A percentile compares a stretch with the other conserved stretches of the same genome.
Evolutionary conservation across 1,140 invertebrate species (phyloP).

Genomic region (Drosophila navojoa): DNA sequence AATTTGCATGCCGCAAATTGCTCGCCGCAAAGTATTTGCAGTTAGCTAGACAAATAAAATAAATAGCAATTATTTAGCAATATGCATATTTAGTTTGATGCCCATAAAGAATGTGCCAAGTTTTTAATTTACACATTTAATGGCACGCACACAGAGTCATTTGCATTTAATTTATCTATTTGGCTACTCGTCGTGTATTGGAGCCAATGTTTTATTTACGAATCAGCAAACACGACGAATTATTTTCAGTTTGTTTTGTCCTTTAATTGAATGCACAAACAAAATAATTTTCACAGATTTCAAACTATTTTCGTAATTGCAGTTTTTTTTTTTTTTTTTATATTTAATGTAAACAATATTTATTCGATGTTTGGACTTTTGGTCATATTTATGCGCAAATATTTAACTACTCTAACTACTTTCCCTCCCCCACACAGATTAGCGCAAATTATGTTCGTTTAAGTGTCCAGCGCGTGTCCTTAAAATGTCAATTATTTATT

Average conservation of each 20-base stretch:
- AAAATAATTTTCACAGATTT: constrained; percentile 18
- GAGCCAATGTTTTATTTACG: constrained; percentile 16
- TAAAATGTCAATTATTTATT: constrained; percentile 82
- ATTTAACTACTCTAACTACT: constrained; percentile 61
- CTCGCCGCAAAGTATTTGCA: constrained; percentile 70
- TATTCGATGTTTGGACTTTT: constrained; percentile 35
- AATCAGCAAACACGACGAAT: constrained; percentile 8
- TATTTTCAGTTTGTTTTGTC: constrained; percentile 26
- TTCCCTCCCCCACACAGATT: constrained; percentile 66
- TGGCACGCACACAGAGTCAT: constrained; percentile 46
- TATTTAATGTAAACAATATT: background rate
- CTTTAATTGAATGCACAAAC: constrained; percentile 45
- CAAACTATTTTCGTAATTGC: background rate
- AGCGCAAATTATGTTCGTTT: constrained; percentile 83
- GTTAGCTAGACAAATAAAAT: constrained; percentile 76
- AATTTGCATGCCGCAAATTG: constrained; percentile 62
- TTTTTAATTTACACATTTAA: constrained; percentile 41
- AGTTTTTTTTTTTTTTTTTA: background rate
- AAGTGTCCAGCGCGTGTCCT: constrained; percentile 77
- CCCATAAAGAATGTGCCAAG: constrained; percentile 17
- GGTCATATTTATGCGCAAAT: constrained; percentile 54
- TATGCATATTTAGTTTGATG: constrained; percentile 35
- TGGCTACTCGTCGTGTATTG: constrained; percentile 10
- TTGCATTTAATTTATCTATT: constrained; percentile 48
- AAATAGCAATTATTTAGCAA: constrained; percentile 64